Percentiles rank a stretch among this genome's conserved stretches.
Evolutionary conservation across 2,113 vertebrate species (phyloP).

Genomic region (Pitta sordida): DNA sequence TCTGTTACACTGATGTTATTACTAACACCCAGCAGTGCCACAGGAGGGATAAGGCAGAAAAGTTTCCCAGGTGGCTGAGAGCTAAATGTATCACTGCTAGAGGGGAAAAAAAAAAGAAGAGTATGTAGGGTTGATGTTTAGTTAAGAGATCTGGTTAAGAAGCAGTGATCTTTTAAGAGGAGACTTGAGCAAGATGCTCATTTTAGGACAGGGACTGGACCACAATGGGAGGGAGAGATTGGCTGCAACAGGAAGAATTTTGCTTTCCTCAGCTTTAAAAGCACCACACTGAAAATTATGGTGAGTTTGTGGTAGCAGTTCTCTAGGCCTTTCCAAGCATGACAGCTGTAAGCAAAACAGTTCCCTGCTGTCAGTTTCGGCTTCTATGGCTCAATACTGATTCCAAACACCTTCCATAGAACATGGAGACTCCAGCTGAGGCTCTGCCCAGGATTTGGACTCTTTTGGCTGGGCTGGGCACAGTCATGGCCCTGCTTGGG

Average conservation of each 20-base stretch:
- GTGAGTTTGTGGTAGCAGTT: background rate
- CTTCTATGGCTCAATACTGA: background rate
- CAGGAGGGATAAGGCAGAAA: background rate
- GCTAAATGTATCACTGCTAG: background rate
- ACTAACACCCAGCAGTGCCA: background rate
- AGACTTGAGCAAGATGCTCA: background rate
- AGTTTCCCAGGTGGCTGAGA: background rate
- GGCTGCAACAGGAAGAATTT: background rate
- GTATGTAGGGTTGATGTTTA: background rate
- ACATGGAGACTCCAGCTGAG: accelerated
- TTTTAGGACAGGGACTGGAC: background rate
- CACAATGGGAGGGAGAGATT: background rate
- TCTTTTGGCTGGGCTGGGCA: background rate
- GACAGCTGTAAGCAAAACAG: background rate
- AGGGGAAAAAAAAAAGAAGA: too few species aligned
- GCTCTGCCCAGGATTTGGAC: background rate
- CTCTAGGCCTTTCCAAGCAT: background rate
- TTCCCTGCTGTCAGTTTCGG: accelerated
- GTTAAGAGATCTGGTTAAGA: background rate
- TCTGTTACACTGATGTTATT: background rate
- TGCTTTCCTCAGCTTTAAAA: background rate
- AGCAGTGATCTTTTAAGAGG: background rate
- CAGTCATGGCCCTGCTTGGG: background rate
- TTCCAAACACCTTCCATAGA: background rate
- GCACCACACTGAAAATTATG: accelerated